Evolutionary conservation across 2,797 vertebrate genomes (phyloP).

Genomic region (Cyprinodon diabolis): DNA sequence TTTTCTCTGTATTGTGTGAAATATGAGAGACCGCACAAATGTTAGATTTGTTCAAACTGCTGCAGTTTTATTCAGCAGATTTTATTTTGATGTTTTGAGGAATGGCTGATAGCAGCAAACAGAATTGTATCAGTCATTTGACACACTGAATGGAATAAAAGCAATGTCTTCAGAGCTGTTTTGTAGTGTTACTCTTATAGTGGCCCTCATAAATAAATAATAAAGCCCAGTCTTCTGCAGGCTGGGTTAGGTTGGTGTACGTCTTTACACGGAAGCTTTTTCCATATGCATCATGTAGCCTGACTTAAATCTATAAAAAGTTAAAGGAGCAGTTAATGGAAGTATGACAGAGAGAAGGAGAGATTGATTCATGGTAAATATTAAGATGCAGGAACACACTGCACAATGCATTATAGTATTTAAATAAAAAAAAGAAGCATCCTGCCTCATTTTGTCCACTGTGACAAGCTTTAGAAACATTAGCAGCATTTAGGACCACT

Average conservation of each 20-base stretch:
- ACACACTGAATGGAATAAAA: constrained; percentile 43
- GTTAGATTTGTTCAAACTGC: background rate
- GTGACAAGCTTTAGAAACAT: constrained; percentile 46
- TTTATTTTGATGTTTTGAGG: constrained; percentile 13
- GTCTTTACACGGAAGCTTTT: constrained; percentile 52
- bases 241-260: constrained; percentile 47
- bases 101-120: constrained; percentile 8
- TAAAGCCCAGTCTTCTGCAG: constrained; percentile 47
- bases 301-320: constrained; percentile 32
- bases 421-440: constrained; percentile 26
- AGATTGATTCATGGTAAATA: background rate
- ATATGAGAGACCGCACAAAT: background rate
- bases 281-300: constrained; percentile 34
- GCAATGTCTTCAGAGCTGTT: constrained; percentile 67
- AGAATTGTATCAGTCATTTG: constrained; percentile 9
- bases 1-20: background rate
- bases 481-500: constrained; percentile 65
- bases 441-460: constrained; percentile 28
- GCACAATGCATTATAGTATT: constrained; percentile 4
- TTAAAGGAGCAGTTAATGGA: constrained; percentile 1
- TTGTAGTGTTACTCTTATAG: constrained; percentile 48
- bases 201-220: constrained; percentile 69
- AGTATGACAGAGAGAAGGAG: background rate
- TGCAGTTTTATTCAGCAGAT: constrained; percentile 7
- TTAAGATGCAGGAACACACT: constrained; percentile 9